Percentiles rank a stretch among this genome's conserved stretches.
Evolutionary conservation across 2,888 invertebrate genomes (phyloP).

Genomic region (Cyaniris semiargus): DNA sequence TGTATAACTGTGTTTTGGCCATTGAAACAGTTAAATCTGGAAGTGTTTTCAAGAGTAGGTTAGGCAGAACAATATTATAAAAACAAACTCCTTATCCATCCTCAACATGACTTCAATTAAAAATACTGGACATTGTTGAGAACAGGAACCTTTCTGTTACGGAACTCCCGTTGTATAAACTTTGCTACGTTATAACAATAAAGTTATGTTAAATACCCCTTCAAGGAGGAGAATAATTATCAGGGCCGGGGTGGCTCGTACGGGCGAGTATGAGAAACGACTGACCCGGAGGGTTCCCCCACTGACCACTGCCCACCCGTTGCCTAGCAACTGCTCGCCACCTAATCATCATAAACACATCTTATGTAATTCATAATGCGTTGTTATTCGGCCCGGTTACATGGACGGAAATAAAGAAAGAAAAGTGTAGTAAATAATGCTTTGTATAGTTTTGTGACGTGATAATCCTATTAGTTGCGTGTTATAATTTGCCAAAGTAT

Average conservation of each 20-base stretch:
- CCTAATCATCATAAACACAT: conserved; percentile 79
- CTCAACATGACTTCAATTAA: neutral
- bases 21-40: too few species aligned
- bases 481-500: neutral
- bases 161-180: conserved; percentile 23
- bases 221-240: conserved; percentile 75
- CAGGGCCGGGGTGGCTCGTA: conserved; percentile 56
- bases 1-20: too few species aligned
- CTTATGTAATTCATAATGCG: conserved; percentile 16
- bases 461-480: neutral
- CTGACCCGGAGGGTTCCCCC: conserved; percentile 49
- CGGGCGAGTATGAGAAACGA: conserved; percentile 72
- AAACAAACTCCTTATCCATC: too few species aligned
- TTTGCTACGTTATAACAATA: conserved; percentile 30
- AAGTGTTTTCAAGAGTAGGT: too few species aligned
- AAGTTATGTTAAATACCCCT: conserved; percentile 63
- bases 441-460: neutral
- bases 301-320: conserved; percentile 73
- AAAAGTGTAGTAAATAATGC: neutral
- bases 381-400: neutral
- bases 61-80: too few species aligned
- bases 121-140: conserved; percentile 23
- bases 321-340: conserved; percentile 71
- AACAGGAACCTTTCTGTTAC: conserved; percentile 24
- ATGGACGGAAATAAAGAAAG: neutral